Base-by-base conservation (phyloP, 2,888 invertebrate genomes). In the Dolichopus griseipennis region DNA sequence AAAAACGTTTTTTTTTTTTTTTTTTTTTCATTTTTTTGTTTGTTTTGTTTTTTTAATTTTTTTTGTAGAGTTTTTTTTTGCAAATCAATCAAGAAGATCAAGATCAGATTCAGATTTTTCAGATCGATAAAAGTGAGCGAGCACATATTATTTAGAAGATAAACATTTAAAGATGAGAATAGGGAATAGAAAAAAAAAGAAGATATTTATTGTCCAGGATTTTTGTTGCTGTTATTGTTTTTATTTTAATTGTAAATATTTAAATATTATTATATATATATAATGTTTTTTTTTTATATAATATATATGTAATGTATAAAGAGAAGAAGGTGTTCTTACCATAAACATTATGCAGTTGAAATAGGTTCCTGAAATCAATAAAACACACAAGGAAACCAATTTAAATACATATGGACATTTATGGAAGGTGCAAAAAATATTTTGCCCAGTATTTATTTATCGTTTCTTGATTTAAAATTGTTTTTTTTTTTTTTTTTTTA, bases 301-400 rank as follows among this genome's bases (percentile, higher is more conserved):
- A 52, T 18, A 52, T 52, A 52, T 52, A 52, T 52, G 9, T 41
- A 41, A 41, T 41, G 15, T 52, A 52, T 52, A 52, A 12, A 52
- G n/a, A 52, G 52, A 52, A 52, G 52, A 52, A 52, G 52, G 52
- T 52, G 52, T 52, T 52, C 52, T 52, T 52, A 52, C 52, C 96
- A 97, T 97, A 85, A 97, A 95, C 97, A 97, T 97, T 85, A 97
- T 97, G 86, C 96, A 96, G 86, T 97, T 97, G 88, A 97, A 97
- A 86, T 97, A 97, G 75, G 96, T 96, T 83, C 92, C 93, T 90
- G 84, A 73, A 83, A 92, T 86, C 79, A 79, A 80, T 61, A 62
- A 62, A 62, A 22, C 1, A 65, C 34, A 65, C 22, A 62, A 22
- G 62, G 62, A 64, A 64, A 64, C 64, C 64, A 64, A 64, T 64